A percentile compares a stretch with the other conserved stretches of the same genome.
These are phyloP conservation scores for Pelosia muscerda DNA, from an alignment of 2,888 invertebrate species.

Conservation along the genomic window DNA sequence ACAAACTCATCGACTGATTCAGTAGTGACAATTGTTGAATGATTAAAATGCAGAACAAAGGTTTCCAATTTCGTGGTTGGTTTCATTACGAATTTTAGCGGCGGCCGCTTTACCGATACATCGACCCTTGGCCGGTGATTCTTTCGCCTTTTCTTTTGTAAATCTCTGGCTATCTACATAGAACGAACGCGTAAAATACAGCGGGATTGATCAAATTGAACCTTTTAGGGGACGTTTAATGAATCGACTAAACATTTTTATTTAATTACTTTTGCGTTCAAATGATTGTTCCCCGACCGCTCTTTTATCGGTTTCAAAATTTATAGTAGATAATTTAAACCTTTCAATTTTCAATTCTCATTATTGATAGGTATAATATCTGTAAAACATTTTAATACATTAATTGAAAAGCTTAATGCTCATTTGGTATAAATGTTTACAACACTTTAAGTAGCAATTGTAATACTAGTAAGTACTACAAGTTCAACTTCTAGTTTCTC, in stretches of 20 bases:
- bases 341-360: neutral
- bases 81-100: conserved; percentile 46
- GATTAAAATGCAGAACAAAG: conserved; percentile 56
- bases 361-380: neutral
- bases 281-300: conserved; percentile 25
- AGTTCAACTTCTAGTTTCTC: no score
- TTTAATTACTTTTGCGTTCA: conserved; percentile 37
- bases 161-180: conserved; percentile 46
- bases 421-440: neutral
- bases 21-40: conserved; percentile 36
- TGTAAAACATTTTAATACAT: neutral
- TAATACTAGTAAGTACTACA: neutral
- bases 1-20: conserved; percentile 25
- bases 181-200: conserved; percentile 31
- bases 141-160: conserved; percentile 41
- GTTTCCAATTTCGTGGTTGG: conserved; percentile 52
- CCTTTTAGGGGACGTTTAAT: conserved; percentile 34
- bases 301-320: conserved; percentile 6
- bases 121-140: conserved; percentile 34
- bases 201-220: conserved; percentile 31
- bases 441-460: neutral
- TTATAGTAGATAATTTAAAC: neutral
- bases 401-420: neutral
- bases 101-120: conserved; percentile 41
- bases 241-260: conserved; percentile 41